Conservation (phyloP, 2,113 vertebrate species). For the cat (Felis catus) region F.catus_Fca126_mat1.0 CM031412.1:93085501-93086000, state of each 20-base stretch:
- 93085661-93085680: neutral
- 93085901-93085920: neutral
- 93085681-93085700: neutral
- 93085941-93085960: neutral
- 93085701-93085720: neutral
- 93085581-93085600: too few relatives aligned
- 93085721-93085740: neutral
- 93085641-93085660: neutral
- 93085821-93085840: neutral
- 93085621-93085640: neutral
- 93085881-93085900: neutral
- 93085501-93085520: neutral
- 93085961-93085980: constrained; percentile 35
- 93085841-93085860: neutral
- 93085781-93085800: neutral
- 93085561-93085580: too few relatives aligned
- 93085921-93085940: neutral
- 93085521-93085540: neutral
- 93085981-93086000: neutral
- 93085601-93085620: neutral
- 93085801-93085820: neutral
- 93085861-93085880: neutral
- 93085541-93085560: neutral
- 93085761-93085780: neutral
- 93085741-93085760: neutral